phyloP scores from a whole-genome alignment of 53 echinoderm and acorn worm species.

The Echinarachnius parma region DNA sequence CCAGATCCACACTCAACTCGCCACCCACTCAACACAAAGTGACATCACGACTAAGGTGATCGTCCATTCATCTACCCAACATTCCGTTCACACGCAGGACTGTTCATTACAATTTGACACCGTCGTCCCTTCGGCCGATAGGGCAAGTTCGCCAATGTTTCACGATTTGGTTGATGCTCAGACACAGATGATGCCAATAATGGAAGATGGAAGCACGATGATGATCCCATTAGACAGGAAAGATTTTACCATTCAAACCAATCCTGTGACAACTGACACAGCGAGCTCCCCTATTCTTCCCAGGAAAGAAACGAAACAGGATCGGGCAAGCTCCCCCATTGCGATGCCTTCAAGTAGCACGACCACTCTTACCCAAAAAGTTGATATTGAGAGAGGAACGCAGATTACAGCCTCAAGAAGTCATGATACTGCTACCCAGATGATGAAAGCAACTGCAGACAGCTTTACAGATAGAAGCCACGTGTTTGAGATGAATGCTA shows the following conservation, averaged over 20 bases:
- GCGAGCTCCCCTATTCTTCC: slow-evolving; percentile 31
- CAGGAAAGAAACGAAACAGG: too few relatives aligned
- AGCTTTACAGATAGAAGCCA: background rate
- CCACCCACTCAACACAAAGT: slow-evolving; percentile 22
- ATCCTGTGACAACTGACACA: slow-evolving; percentile 18
- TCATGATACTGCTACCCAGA: slow-evolving; percentile 6
- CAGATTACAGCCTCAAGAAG: too few relatives aligned
- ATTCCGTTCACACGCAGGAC: background rate
- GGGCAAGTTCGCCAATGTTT: slow-evolving; percentile 17
- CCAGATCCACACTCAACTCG: slow-evolving; percentile 13
- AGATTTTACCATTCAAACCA: slow-evolving; percentile 24
- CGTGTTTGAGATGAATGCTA: background rate
- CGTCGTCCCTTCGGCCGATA: slow-evolving; percentile 7
- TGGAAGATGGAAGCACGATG: slow-evolving; percentile 18
- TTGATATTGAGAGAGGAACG: too few relatives aligned
- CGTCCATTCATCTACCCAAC: slow-evolving; percentile 28
- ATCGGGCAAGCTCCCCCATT: too few relatives aligned
- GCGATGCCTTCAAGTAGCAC: too few relatives aligned
- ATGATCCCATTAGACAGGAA: slow-evolving; percentile 3
- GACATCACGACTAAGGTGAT: slow-evolving; percentile 7
- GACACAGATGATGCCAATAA: slow-evolving; percentile 11
- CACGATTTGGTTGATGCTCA: background rate
- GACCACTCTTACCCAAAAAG: too few relatives aligned
- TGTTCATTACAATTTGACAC: slow-evolving; percentile 22
- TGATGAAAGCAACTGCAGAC: slow-evolving; percentile 2